Evolutionary conservation across 1,140 invertebrate species (phyloP).

Genomic region (Nebria ingens): DNA sequence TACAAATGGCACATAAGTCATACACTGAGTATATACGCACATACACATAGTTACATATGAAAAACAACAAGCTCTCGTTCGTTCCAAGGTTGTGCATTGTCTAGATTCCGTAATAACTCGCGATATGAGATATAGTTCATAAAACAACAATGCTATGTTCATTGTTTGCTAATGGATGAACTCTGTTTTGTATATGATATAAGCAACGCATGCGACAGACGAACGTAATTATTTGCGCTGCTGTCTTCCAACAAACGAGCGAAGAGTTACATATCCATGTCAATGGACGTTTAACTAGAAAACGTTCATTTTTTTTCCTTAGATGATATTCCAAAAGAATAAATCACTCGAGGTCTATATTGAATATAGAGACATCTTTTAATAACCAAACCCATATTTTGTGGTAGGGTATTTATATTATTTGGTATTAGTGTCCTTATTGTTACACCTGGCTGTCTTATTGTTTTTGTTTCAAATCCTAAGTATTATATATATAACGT

Average conservation of each 20-base stretch:
- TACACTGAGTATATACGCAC: neutral
- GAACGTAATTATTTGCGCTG: neutral
- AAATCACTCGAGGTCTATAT: too few relatives aligned
- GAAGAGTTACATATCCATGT: too few relatives aligned
- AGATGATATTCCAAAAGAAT: too few relatives aligned
- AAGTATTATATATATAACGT: too few relatives aligned
- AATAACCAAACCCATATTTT: too few relatives aligned
- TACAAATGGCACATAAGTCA: neutral
- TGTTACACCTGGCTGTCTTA: too few relatives aligned
- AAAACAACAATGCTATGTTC: neutral
- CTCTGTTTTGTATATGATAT: neutral
- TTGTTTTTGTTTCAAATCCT: too few relatives aligned
- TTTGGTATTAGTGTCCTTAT: too few relatives aligned
- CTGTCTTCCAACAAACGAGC: neutral
- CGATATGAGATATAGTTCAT: constrained; percentile 2
- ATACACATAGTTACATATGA: neutral
- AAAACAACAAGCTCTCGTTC: too few relatives aligned
- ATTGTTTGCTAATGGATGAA: constrained; percentile 5
- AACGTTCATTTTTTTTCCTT: too few relatives aligned
- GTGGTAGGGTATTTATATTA: too few relatives aligned
- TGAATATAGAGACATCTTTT: too few relatives aligned
- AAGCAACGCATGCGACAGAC: neutral
- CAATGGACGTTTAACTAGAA: neutral
- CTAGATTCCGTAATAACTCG: neutral
- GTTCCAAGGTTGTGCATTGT: constrained; percentile 6